Evolutionary conservation across 2,888 invertebrate species (phyloP).

Genomic region (Lepas anatifera): DNA sequence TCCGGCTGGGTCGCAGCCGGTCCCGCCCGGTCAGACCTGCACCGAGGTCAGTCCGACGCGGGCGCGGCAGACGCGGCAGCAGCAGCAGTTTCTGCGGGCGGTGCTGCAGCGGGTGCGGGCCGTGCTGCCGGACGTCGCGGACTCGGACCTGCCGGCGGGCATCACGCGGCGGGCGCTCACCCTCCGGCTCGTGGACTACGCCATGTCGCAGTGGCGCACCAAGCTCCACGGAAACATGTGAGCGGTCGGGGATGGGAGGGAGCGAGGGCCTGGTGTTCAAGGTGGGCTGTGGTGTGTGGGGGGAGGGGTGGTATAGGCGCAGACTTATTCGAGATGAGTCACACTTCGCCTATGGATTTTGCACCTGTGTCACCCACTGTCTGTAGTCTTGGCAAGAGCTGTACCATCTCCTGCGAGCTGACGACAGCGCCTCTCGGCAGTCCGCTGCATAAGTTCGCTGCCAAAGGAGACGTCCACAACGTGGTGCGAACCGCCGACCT

Average conservation of each 20-base stretch:
- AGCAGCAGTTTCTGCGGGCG: not conserved
- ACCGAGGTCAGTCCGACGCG: not conserved
- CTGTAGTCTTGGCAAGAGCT: not conserved
- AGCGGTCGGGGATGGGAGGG: not conserved
- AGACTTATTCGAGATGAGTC: not conserved
- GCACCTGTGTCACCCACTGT: not conserved
- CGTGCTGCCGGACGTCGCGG: not conserved
- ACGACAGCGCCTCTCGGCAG: not conserved
- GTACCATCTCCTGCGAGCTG: too few species aligned
- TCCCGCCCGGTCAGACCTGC: not conserved
- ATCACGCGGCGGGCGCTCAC: not conserved
- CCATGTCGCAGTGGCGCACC: not conserved
- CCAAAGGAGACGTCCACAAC: not conserved
- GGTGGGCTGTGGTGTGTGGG: too few species aligned
- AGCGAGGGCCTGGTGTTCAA: too few species aligned
- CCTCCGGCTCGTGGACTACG: not conserved
- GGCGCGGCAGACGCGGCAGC: not conserved
- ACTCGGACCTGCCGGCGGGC: not conserved
- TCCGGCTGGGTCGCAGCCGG: not conserved
- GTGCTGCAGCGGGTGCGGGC: not conserved
- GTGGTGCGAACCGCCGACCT: not conserved
- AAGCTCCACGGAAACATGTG: not conserved
- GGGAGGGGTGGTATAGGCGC: too few species aligned
- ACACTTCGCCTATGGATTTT: too few species aligned
- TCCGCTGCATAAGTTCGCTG: not conserved